Evolutionary conservation across 2,888 invertebrate species (phyloP).

Genomic region (Amorpha juglandis): DNA sequence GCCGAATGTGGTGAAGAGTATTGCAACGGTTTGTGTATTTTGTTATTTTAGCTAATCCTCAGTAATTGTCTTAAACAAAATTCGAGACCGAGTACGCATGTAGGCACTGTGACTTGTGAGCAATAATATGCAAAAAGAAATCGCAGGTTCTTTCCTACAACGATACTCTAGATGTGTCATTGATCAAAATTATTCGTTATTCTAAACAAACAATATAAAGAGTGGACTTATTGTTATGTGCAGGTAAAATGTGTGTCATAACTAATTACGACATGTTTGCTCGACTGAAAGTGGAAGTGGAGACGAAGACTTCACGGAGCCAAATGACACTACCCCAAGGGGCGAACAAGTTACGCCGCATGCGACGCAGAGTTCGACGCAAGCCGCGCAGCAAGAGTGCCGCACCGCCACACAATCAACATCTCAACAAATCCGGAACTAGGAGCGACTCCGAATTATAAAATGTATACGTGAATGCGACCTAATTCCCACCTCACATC

Average conservation of each 20-base stretch:
- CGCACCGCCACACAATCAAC: conserved; percentile 52
- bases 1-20: conserved; percentile 93
- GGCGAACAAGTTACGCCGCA: conserved; percentile 59
- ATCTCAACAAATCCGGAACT: conserved; percentile 65
- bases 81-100: no score
- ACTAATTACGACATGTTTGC: conserved; percentile 82
- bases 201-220: no score
- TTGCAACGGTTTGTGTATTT: conserved; percentile 85
- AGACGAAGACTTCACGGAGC: conserved; percentile 65
- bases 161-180: no score
- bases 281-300: conserved; percentile 72
- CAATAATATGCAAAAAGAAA: no score
- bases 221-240: conserved; percentile 28
- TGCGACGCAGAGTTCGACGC: conserved; percentile 61
- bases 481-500: no score
- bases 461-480: conserved; percentile 15
- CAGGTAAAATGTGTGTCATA: conserved; percentile 79
- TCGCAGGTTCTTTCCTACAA: no score
- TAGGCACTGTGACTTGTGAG: no score
- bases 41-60: not conserved
- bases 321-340: conserved; percentile 54
- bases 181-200: no score
- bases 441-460: conserved; percentile 78
- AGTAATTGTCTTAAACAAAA: not conserved
- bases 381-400: conserved; percentile 76